Evolutionary conservation across 2,113 vertebrate genomes (phyloP).

Genomic region (Siphamia tubifer): DNA sequence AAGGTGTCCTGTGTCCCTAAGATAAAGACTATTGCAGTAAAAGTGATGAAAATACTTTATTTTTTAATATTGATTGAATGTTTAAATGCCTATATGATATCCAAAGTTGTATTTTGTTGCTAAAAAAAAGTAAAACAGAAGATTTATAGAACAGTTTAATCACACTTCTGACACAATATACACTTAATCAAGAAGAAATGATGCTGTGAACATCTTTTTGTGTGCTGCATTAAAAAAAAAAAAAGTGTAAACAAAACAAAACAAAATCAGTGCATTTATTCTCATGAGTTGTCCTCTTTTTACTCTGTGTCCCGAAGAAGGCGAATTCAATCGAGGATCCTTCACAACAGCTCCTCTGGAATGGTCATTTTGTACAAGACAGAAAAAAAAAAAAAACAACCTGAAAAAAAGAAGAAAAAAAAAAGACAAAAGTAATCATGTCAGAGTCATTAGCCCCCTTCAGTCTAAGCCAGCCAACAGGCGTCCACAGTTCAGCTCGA

Average conservation of each 20-base stretch:
- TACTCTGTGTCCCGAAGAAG: constrained; percentile 39
- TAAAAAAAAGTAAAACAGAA: constrained; percentile 12
- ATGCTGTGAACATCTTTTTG: constrained; percentile 2
- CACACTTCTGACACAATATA: constrained; percentile 34
- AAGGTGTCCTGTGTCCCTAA: not conserved
- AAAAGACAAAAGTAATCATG: constrained; percentile 63
- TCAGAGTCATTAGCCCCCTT: constrained; percentile 38
- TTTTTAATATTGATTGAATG: not conserved
- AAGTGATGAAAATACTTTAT: not conserved
- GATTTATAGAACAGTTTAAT: constrained; percentile 8
- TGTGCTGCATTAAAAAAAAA: constrained; percentile 9
- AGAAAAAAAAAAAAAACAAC: not conserved
- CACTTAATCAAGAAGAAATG: constrained; percentile 15
- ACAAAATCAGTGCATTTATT: constrained; percentile 44
- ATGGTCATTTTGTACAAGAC: constrained; percentile 48
- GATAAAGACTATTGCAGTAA: not conserved
- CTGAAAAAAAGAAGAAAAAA: constrained; percentile 6
- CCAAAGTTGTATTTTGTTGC: not conserved
- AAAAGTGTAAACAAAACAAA: constrained; percentile 14
- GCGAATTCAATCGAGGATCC: constrained; percentile 15
- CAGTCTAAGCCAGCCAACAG: constrained; percentile 10
- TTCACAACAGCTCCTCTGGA: constrained; percentile 29
- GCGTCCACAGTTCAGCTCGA: constrained; percentile 20
- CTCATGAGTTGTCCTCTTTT: constrained; percentile 12
- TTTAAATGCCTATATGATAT: not conserved